These are phyloP conservation scores for Toxotes jaculatrix DNA, from an alignment of 2,113 vertebrate species.

Conservation along the genomic window DNA sequence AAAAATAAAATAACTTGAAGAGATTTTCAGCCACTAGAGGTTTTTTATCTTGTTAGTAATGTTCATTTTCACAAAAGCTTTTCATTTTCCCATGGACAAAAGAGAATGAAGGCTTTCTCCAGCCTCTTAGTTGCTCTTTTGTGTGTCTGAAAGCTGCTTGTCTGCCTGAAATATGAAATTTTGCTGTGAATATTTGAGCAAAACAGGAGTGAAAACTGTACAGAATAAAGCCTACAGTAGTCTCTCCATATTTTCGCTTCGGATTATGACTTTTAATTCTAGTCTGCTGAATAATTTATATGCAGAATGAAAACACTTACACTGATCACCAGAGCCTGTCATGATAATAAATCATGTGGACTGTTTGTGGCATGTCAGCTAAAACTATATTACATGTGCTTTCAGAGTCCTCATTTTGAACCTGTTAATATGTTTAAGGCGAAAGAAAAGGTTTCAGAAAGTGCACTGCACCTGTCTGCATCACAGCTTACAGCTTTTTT, in stretches of 20 bases:
- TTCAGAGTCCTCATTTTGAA: conserved; percentile 57
- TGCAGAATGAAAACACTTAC: conserved; percentile 29
- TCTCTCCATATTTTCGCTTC: not conserved
- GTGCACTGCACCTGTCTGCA: conserved; percentile 63
- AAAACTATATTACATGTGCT: conserved; percentile 11
- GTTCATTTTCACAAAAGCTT: conserved; percentile 16
- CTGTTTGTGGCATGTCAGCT: not conserved
- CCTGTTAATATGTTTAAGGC: conserved; percentile 47
- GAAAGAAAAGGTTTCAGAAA: conserved; percentile 25
- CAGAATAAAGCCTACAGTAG: not conserved
- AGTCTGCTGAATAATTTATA: conserved; percentile 33
- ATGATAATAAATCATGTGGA: conserved; percentile 31
- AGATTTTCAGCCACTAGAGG: conserved; percentile 9
- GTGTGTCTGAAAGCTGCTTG: conserved; percentile 38
- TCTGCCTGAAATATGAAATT: conserved; percentile 29
- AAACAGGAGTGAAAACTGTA: not conserved
- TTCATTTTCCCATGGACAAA: conserved; percentile 34
- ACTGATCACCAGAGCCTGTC: conserved; percentile 23
- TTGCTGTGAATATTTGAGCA: conserved; percentile 8
- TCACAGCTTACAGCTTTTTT: conserved; percentile 52
- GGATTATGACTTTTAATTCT: conserved; percentile 40
- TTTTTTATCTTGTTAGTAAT: conserved; percentile 32
- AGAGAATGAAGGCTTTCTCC: conserved; percentile 6
- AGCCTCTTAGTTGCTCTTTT: conserved; percentile 36
- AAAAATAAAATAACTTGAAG: not conserved